phyloP scores from a whole-genome alignment of 2,113 vertebrate species.

The Nothoprocta perdicaria region DNA sequence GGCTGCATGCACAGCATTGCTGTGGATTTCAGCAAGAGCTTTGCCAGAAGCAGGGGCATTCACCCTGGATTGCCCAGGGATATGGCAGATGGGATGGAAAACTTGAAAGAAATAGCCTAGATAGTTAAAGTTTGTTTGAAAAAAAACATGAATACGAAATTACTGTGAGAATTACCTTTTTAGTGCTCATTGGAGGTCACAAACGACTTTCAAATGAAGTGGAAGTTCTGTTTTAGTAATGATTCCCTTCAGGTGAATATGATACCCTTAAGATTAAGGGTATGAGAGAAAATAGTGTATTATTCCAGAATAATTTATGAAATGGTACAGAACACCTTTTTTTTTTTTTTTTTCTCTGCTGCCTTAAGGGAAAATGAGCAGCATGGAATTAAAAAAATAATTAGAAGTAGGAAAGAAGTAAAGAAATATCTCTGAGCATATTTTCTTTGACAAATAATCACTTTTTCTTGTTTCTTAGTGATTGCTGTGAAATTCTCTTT shows the following conservation, averaged over 20 bases:
- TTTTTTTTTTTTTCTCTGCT: not conserved
- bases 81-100: not conserved
- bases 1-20: not conserved
- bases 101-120: not conserved
- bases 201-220: not conserved
- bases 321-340: conserved; percentile 1
- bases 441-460: not conserved
- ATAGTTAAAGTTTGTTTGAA: not conserved
- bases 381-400: conserved; percentile 3
- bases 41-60: not conserved
- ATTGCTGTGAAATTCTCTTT: not conserved
- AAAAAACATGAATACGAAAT: not conserved
- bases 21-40: not conserved
- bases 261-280: not conserved
- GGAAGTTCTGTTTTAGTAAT: not conserved
- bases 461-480: not conserved
- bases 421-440: not conserved
- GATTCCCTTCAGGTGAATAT: not conserved
- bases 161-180: not conserved
- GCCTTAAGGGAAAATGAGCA: not conserved
- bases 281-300: not conserved
- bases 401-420: conserved; percentile 9
- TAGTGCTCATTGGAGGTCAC: not conserved
- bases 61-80: not conserved
- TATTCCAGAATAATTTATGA: not conserved